Conservation (phyloP, 2,888 invertebrate species). For the Dryocosmus kuriphilus region DNA sequence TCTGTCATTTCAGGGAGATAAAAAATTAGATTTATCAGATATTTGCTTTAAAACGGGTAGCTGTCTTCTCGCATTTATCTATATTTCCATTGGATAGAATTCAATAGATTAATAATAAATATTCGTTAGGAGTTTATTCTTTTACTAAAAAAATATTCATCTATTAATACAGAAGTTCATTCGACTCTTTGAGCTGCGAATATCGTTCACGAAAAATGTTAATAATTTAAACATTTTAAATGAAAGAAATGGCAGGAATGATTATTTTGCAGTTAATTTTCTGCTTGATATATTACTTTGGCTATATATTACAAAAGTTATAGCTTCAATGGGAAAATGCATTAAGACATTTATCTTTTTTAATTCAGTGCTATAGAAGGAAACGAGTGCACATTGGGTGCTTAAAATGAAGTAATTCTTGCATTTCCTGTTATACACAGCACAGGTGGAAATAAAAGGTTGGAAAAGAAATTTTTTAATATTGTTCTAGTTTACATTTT, state of each 20-base stretch:
- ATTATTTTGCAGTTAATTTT: constrained; percentile 12
- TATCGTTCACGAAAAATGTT: background rate
- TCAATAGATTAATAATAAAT: background rate
- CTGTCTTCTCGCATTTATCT: background rate
- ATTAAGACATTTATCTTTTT: constrained; percentile 3
- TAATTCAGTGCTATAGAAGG: background rate
- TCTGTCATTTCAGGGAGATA: background rate
- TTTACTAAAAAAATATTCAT: background rate
- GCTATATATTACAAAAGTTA: background rate
- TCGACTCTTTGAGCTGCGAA: background rate
- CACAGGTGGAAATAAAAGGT: background rate
- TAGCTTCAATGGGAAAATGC: background rate
- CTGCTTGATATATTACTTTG: background rate
- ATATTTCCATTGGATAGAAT: background rate
- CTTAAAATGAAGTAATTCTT: background rate
- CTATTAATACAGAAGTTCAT: background rate
- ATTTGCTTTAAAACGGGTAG: background rate
- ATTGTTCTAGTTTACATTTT: background rate
- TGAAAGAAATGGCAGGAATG: background rate
- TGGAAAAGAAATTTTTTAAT: background rate
- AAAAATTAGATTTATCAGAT: background rate
- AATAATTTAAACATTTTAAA: background rate
- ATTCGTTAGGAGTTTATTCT: background rate
- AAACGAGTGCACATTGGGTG: background rate
- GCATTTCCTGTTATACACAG: background rate